Evolutionary conservation across 2,888 invertebrate species (phyloP).

Genomic region (Callyntrura sp.): DNA sequence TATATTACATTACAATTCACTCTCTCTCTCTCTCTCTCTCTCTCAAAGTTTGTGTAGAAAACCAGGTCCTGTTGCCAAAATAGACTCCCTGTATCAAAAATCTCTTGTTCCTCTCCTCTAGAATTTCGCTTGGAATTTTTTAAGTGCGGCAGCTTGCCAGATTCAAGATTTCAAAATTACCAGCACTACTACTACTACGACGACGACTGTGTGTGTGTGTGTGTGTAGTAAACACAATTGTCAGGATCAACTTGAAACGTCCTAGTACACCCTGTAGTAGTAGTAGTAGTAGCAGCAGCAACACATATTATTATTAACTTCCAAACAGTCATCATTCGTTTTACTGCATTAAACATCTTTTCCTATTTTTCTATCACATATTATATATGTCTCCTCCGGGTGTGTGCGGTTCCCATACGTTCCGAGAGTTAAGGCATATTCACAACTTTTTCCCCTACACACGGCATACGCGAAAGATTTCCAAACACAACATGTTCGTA

Average conservation of each 20-base stretch:
- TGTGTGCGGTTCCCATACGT: background rate
- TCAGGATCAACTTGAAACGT: slow-evolving; percentile 31
- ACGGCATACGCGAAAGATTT: background rate
- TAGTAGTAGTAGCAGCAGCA: too few relatives aligned
- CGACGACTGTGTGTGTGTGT: too few relatives aligned
- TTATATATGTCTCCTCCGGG: slow-evolving; percentile 1
- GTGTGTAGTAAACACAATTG: slow-evolving; percentile 47
- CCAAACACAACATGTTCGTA: slow-evolving; percentile 42
- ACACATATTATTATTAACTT: slow-evolving; percentile 9
- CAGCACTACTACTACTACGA: too few relatives aligned
- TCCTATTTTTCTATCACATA: background rate
- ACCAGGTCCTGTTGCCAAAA: slow-evolving; percentile 83
- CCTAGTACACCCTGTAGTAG: background rate
- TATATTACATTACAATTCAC: background rate
- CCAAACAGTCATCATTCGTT: slow-evolving; percentile 31
- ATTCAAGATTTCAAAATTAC: slow-evolving; percentile 79
- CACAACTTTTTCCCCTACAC: background rate
- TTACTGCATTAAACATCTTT: slow-evolving; percentile 52
- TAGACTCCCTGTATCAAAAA: slow-evolving; percentile 82
- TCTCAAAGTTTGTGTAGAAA: slow-evolving; percentile 74
- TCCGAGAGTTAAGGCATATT: background rate
- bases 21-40: too few relatives aligned
- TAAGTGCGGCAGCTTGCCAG: slow-evolving; percentile 82
- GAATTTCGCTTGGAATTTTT: slow-evolving; percentile 81
- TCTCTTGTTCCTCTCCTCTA: slow-evolving; percentile 74